Base-by-base conservation (phyloP, 2,797 vertebrate species). In the Zonotrichia albicollis region DNA sequence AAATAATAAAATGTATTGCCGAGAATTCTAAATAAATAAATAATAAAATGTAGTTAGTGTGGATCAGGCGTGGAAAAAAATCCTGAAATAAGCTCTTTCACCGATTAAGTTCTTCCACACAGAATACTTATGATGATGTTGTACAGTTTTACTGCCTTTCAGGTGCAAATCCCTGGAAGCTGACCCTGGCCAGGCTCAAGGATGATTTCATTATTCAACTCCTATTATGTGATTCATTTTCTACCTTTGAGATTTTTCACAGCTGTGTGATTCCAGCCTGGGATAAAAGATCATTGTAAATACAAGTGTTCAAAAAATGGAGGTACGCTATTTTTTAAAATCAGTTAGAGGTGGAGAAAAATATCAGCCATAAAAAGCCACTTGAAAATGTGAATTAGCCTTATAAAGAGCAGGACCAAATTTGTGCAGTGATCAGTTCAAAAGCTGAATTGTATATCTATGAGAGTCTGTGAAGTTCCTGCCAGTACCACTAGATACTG, bases 181-280 rank as follows among this genome's bases (percentile, higher is more conserved):
- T 77, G 48, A 57, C 3, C 20, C 8, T 2, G 2, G 13, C 17
- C 26, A 58, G 17, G 22, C 11, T 65, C 13, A 38, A 23, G 42
- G 29, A 48, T 38, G 20, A 60, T 64, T 72, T 54, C 76, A 26
- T 38, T 32, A 45, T 85, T 71, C 13, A 68, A 61, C 16, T 67
- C 61, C n/a, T 67, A 3, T 45, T 87, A 46, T 75, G 14, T 13
- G 22, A 17, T 58, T 73, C 2, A 36, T 55, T 83, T 79, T 42
- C 20, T 15, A 11, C 16, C 23, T 62, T 58, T 22, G 54, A 57
- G 13, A 22, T 20, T 62, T 86, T 72, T 78, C 50, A 65, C 20
- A 85, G 14, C n/a, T n/a, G 6, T 43, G 27, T 16, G 0, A n/a
- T 77, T 67, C 25, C 29, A 77, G 5, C 6, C 4, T 0, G 1